Base-by-base conservation (phyloP, 1,140 invertebrate genomes). In the Dendroctonus ponderosae region DNA sequence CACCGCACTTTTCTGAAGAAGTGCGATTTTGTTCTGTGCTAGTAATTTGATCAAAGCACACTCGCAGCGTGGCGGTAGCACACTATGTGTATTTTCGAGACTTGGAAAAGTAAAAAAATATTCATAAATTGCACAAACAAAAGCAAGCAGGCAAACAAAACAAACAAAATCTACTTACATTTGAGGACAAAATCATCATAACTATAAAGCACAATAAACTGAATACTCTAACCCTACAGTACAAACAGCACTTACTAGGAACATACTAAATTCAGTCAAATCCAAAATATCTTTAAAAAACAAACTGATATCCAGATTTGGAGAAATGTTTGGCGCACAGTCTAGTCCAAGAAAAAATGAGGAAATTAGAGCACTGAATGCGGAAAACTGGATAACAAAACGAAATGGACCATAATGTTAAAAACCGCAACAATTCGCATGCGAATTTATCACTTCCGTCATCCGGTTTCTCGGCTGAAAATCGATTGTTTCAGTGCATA, bases 101-200 rank as follows among this genome's bases (percentile, higher is more conserved):
- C 1, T 26, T 26, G 26, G 3, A 26, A 26, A 26, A 2, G 26
- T 3, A 26, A 26, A 26, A 26, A 26, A 26, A 26, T 26, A 3
- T 2, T 26, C 3, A 26, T 26, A 26, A 26, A 26, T 26, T 26
- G 26, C 26, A 26, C n/a, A 26, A 46, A 0, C 1, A 46, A 46
- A 46, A 46, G 53, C 53, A 56, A 26, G 11, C 26, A 56, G 14
- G 40, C 41, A 37, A 63, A 65, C 37, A 61, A 67, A 57, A 39
- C 39, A 49, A 62, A 26, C 26, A 26, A 67, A 54, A 59, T 63
- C 38, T 68, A 68, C 66, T 68, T 68, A 68, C 59, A 63, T 68
- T 68, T 68, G 66, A 68, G 66, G 66, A 62, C 66, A 68, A 68
- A 63, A 68, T 68, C 66, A 68, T 68, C 66, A 68, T 68, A 68